phyloP scores from a whole-genome alignment of 1,140 invertebrate species.

The Cataglyphis hispanica region DNA sequence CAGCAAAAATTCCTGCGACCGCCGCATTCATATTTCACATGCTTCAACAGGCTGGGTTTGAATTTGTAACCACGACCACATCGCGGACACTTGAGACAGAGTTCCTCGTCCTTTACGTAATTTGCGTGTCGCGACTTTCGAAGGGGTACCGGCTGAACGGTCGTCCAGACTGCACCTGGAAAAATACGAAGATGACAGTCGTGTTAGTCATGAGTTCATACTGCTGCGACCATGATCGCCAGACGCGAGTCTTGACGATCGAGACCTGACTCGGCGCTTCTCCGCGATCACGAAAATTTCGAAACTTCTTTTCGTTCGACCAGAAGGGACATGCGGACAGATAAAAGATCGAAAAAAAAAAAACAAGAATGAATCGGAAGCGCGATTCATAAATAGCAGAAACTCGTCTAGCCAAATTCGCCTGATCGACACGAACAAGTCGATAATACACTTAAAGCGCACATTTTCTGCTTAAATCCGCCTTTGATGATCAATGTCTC shows the following conservation, averaged over 20 bases:
- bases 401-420: neutral
- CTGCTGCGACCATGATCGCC: constrained; percentile 10
- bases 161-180: constrained; percentile 45
- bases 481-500: neutral
- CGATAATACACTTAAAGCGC: neutral
- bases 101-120: constrained; percentile 73
- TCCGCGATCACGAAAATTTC: constrained; percentile 18
- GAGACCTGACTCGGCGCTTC: constrained; percentile 6
- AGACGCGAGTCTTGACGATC: constrained; percentile 55
- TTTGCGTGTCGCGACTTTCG: constrained; percentile 75
- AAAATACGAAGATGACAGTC: constrained; percentile 66
- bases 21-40: constrained; percentile 87
- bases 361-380: neutral
- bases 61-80: constrained; percentile 86
- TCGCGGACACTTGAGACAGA: constrained; percentile 79
- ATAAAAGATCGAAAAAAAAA: too few relatives aligned
- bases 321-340: neutral
- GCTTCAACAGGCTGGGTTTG: constrained; percentile 83
- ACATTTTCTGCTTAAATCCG: neutral
- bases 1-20: constrained; percentile 85
- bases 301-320: neutral
- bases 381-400: neutral
- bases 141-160: constrained; percentile 15
- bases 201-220: constrained; percentile 47
- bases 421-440: neutral